Percentiles rank a stretch among this genome's conserved stretches.
phyloP scores from a whole-genome alignment of 2,888 invertebrate genomes.

The Eupithecia dodoneata region DNA sequence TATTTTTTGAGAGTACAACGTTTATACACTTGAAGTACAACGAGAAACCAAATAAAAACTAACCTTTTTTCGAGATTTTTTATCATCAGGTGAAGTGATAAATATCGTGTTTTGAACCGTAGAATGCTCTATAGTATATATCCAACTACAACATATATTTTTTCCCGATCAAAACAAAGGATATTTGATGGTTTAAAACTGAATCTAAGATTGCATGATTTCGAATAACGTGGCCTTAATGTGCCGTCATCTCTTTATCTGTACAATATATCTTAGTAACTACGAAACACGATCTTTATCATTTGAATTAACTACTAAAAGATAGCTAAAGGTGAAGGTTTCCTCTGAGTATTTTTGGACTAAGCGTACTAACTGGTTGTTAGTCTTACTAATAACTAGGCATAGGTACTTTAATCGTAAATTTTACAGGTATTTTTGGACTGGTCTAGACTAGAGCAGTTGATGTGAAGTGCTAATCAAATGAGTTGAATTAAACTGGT shows the following conservation, averaged over 20 bases:
- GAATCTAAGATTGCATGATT: no score
- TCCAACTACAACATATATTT: no score
- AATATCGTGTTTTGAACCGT: no score
- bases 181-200: no score
- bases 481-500: not conserved
- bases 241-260: not conserved
- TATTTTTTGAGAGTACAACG: no score
- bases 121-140: no score
- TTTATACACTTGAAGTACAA: no score
- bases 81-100: no score
- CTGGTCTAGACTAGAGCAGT: conserved; percentile 9
- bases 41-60: no score
- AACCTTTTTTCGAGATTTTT: no score
- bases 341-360: not conserved
- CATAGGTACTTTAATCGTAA: not conserved
- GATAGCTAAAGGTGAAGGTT: not conserved
- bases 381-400: not conserved
- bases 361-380: not conserved
- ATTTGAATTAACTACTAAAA: not conserved
- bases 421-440: conserved; percentile 9
- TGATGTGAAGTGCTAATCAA: not conserved
- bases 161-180: no score
- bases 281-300: not conserved
- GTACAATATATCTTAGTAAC: not conserved
- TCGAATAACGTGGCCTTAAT: no score